Base-by-base conservation (phyloP, 2,888 invertebrate genomes). In the Eristalis pertinax region DNA sequence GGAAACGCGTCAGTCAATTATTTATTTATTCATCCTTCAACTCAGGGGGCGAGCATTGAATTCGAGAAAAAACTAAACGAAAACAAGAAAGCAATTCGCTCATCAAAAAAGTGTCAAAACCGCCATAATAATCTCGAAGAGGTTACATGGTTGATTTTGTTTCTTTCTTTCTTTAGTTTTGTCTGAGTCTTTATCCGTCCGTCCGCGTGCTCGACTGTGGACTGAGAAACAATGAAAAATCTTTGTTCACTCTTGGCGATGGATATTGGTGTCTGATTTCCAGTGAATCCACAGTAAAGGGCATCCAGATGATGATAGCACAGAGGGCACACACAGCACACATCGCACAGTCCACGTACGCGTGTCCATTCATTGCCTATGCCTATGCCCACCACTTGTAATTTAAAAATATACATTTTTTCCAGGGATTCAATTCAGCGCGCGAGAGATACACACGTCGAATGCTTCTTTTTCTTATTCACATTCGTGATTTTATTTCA, bases 51-150 rank as follows among this genome's bases (percentile, higher is more conserved):
- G 50, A 50, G n/a, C 50, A 50, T 50, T 19, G 50, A 50, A 50
- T 50, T 50, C 50, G 7, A n/a, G 7, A 50, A n/a, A n/a, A 72
- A 83, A 78, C 24, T 56, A 15, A 65, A 65, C 32, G 15, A 38
- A 35, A 79, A 87, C 72, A 15, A 65, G 75, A 70, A 72, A 8
- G 50, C 50, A 19, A 19, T 8, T 19, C 67, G 83, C 84, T 84
- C 87, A 79, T 86, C 86, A 84, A 84, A 50, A 50, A 87, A 87
- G 75, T 84, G 87, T 87, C 87, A 75, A 87, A 87, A 84, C 84
- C 84, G 84, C 84, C 84, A 87, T 84, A 84, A 87, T 68, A 80
- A 76, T 76, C 79, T 87, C 50, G 79, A 84, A 84, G 87, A 75
- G 87, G 76, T 87, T 84, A 11, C 86, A 78, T 75, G 68, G 38